A percentile compares a stretch with the other conserved stretches of the same genome.
phyloP scores from a whole-genome alignment of 2,113 vertebrate genomes.

The Mobula hypostoma region DNA sequence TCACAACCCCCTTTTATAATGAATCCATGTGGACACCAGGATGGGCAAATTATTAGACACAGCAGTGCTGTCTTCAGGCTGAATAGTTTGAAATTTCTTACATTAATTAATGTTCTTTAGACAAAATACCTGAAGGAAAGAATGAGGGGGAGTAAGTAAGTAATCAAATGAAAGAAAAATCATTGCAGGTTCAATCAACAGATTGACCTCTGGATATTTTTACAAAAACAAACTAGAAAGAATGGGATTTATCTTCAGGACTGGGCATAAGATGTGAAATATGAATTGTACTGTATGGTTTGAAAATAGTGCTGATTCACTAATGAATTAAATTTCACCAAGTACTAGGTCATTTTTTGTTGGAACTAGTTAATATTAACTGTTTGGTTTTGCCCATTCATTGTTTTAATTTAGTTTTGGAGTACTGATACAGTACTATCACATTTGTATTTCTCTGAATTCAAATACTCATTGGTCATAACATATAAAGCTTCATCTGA shows the following conservation, averaged over 20 bases:
- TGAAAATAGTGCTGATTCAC: background rate
- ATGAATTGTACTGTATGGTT: background rate
- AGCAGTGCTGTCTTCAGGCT: background rate
- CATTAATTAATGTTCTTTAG: background rate
- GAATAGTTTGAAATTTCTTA: background rate
- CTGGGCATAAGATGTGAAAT: background rate
- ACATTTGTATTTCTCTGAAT: constrained; percentile 48
- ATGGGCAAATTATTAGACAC: background rate
- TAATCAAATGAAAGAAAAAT: background rate
- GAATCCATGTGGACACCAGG: background rate
- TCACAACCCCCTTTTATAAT: background rate
- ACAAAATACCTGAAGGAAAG: background rate
- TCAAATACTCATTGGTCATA: constrained; percentile 42
- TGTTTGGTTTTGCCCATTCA: constrained; percentile 51
- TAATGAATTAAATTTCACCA: background rate
- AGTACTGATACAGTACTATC: constrained; percentile 46
- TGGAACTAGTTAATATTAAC: constrained; percentile 58
- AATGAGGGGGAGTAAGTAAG: background rate
- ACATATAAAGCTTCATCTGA: constrained; percentile 57
- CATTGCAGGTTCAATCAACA: background rate
- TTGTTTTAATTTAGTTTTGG: constrained; percentile 47
- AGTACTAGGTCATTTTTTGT: constrained; percentile 43
- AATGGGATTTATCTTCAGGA: background rate
- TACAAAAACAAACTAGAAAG: background rate
- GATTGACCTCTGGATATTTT: background rate